Evolutionary conservation across 2,113 vertebrate genomes (phyloP).

Genomic region (Syngnathus scovelli): DNA sequence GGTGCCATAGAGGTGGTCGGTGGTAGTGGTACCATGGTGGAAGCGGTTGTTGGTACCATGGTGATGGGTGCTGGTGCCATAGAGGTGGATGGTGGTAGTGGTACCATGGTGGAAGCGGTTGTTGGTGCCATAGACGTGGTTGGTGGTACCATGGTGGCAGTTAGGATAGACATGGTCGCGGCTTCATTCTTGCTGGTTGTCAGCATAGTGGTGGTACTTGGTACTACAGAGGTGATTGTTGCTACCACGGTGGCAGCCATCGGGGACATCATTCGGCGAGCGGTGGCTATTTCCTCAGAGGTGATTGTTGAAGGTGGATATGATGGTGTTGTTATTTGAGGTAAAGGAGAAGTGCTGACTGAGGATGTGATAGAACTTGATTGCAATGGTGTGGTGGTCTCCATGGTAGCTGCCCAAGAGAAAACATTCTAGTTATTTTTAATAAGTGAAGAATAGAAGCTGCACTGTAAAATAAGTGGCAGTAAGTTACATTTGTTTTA

Average conservation of each 20-base stretch:
- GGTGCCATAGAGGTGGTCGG: neutral
- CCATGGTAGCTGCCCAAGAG: conserved; percentile 19
- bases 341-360: neutral
- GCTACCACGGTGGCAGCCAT: neutral
- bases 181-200: neutral
- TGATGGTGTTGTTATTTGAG: neutral
- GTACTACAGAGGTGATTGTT: neutral
- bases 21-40: too few species aligned
- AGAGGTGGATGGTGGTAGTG: neutral
- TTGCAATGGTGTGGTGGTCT: conserved; percentile 1
- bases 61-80: neutral
- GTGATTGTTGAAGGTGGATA: conserved; percentile 5
- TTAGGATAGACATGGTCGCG: too few species aligned
- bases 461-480: too few species aligned
- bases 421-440: conserved; percentile 12
- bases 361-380: neutral
- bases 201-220: too few species aligned
- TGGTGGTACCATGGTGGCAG: neutral
- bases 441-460: neutral
- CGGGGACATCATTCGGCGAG: neutral
- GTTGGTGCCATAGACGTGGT: neutral
- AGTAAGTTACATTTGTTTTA: too few species aligned
- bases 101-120: too few species aligned
- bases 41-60: neutral
- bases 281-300: neutral